These are phyloP conservation scores for Heliconius ismenius DNA, from an alignment of 2,888 invertebrate species.

Conservation along the genomic window DNA sequence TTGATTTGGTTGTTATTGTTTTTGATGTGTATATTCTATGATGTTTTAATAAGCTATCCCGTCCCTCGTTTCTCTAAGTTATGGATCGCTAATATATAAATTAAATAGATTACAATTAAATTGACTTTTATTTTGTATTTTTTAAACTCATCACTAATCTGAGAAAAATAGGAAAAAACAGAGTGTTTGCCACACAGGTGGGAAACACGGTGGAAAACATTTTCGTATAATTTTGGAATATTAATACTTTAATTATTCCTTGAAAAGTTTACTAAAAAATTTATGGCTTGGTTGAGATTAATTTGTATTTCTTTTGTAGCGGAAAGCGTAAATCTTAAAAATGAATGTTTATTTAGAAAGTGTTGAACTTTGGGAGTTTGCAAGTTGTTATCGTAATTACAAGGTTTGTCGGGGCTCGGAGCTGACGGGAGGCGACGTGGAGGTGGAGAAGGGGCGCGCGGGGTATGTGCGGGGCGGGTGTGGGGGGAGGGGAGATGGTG, in stretches of 20 bases:
- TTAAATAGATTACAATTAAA: constrained; percentile 57
- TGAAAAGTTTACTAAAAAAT: neutral
- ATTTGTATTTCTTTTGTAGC: constrained; percentile 31
- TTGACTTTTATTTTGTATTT: constrained; percentile 23
- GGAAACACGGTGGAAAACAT: neutral
- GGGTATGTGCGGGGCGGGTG: neutral
- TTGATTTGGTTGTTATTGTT: constrained; percentile 43
- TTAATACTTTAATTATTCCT: neutral
- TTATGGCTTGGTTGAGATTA: constrained; percentile 24
- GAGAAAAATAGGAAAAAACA: too few relatives aligned
- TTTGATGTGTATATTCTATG: constrained; percentile 49
- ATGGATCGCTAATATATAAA: constrained; percentile 61
- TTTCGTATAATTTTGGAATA: too few relatives aligned
- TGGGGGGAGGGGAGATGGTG: neutral
- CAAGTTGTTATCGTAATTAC: constrained; percentile 37
- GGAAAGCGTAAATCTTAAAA: constrained; percentile 30
- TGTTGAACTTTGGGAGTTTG: constrained; percentile 34
- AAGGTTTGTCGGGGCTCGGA: constrained; percentile 29
- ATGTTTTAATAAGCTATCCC: constrained; percentile 71
- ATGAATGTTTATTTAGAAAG: constrained; percentile 36
- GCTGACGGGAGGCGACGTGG: neutral
- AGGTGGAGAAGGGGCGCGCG: neutral
- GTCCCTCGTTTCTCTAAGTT: constrained; percentile 75
- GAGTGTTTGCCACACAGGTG: neutral
- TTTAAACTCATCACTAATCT: neutral